Percentiles rank a stretch among this genome's conserved stretches.
Conservation (phyloP, 1,140 invertebrate species). For the Neodiprion pinetum region DNA sequence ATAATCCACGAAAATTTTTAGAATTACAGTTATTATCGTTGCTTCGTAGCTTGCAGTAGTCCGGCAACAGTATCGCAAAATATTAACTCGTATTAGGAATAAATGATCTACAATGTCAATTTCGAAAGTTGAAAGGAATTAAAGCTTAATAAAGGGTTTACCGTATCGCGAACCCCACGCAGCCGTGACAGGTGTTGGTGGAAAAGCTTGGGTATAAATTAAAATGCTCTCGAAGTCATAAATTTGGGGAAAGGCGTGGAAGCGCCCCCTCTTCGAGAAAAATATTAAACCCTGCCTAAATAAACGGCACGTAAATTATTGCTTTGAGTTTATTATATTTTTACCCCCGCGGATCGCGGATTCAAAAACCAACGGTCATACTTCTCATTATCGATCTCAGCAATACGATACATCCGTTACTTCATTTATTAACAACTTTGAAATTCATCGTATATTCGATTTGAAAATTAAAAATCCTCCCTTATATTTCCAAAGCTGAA, state of each 20-base stretch:
- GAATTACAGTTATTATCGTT: not conserved
- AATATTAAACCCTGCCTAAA: conserved; percentile 3
- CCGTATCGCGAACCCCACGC: no score
- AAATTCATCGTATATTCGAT: no score
- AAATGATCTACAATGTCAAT: no score
- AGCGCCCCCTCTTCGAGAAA: not conserved
- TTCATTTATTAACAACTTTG: not conserved
- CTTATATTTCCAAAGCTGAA: no score
- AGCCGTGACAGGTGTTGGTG: not conserved
- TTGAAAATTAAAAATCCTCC: no score
- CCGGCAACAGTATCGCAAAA: no score
- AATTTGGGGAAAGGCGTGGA: not conserved
- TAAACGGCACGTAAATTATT: conserved; percentile 1
- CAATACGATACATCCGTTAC: not conserved
- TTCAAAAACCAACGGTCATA: not conserved
- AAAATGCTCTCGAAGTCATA: not conserved
- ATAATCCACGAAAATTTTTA: not conserved
- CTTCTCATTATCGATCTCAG: not conserved
- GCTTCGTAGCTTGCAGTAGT: no score
- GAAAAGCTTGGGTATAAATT: not conserved
- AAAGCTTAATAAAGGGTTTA: no score
- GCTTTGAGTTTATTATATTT: not conserved
- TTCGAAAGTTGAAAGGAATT: no score
- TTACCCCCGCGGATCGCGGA: not conserved
- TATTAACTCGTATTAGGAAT: no score